Percentiles rank a stretch among this genome's conserved stretches.
Conservation (phyloP, 2,113 vertebrate species). For the Dipodomys ordii region DNA sequence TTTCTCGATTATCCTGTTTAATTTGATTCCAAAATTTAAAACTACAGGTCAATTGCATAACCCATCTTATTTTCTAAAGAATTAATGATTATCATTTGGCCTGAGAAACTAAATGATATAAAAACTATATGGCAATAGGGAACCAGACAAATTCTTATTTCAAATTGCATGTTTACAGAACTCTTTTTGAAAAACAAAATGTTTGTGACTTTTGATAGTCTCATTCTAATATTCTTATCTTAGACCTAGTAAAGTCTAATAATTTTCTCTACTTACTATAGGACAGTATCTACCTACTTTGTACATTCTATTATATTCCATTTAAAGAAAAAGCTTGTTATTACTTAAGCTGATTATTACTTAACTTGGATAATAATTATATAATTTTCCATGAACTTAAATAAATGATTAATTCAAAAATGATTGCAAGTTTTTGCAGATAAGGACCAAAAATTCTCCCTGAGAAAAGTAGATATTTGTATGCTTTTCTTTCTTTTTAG, state of each 20-base stretch:
- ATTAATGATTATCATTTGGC: neutral
- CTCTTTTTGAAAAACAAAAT: neutral
- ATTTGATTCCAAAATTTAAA: constrained; percentile 41
- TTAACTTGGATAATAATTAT: neutral
- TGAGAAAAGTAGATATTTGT: neutral
- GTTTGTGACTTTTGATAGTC: neutral
- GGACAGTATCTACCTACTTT: neutral
- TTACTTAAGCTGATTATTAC: neutral
- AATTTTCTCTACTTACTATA: neutral
- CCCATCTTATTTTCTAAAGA: neutral
- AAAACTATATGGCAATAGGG: neutral
- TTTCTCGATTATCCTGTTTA: neutral
- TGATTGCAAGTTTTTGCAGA: neutral
- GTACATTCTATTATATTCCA: neutral
- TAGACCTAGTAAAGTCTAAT: neutral
- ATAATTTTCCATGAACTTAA: neutral
- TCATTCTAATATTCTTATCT: neutral
- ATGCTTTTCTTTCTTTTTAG: constrained; percentile 36
- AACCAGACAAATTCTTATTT: neutral
- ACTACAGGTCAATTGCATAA: neutral
- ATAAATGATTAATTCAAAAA: neutral
- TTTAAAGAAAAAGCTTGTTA: constrained; percentile 7
- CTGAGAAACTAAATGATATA: neutral
- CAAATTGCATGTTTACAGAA: neutral
- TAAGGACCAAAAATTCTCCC: neutral